Conservation (phyloP, 2,113 vertebrate genomes). For the Charina bottae region DNA sequence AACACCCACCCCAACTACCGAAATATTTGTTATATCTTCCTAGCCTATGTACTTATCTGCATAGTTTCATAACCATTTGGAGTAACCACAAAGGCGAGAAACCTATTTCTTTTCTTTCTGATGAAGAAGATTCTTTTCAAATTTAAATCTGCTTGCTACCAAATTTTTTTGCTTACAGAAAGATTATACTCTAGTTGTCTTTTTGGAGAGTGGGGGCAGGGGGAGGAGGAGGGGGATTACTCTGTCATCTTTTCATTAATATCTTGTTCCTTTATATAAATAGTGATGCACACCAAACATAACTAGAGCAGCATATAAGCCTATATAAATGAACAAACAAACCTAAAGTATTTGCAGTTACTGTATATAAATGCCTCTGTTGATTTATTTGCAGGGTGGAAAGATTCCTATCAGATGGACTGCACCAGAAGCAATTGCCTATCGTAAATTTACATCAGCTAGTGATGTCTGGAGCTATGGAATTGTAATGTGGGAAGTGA, state of each 20-base stretch:
- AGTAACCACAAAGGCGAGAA: background rate
- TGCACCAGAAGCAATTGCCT: conserved; percentile 95
- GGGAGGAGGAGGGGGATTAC: background rate
- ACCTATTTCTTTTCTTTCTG: background rate
- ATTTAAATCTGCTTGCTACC: background rate
- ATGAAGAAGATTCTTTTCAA: background rate
- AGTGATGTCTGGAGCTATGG: conserved; percentile 42
- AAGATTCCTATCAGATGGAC: conserved; percentile 99
- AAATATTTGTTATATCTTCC: background rate
- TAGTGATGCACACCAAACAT: background rate
- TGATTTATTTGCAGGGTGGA: conserved; percentile 81
- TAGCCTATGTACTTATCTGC: background rate
- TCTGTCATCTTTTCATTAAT: conserved; percentile 29
- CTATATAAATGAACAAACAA: background rate
- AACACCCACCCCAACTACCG: background rate
- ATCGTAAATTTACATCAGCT: conserved; percentile 73
- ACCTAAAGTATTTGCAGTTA: background rate
- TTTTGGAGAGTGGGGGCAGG: background rate
- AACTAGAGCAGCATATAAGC: background rate
- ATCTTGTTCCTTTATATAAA: conserved; percentile 17
- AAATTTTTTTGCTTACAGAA: conserved; percentile 25
- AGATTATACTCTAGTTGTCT: conserved; percentile 13
- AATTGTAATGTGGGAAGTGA: conserved; percentile 82
- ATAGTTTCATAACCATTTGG: background rate
- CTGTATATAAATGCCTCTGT: conserved; percentile 20